Base-by-base conservation (phyloP, 2,797 vertebrate species). In the Coccyzus lansbergi region DNA sequence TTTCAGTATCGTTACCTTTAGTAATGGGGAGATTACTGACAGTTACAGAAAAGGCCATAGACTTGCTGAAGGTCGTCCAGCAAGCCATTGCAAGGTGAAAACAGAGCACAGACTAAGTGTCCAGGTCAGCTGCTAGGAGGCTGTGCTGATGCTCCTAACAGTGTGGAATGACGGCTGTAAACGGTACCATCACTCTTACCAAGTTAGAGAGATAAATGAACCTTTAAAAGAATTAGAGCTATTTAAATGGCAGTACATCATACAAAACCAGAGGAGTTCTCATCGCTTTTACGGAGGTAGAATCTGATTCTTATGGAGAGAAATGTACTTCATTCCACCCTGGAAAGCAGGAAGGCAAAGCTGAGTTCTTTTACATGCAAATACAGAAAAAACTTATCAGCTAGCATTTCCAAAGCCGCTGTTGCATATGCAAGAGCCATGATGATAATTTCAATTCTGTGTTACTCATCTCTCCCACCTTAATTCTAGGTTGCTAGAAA, bases 391-490 rank as follows among this genome's bases (percentile, higher is more conserved):
- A 93, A 91, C 36, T 86, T 82, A 86, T n/a, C 91, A 93, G 80
- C 67, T 71, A 86, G 55, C 59, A 72, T 90, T 95, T 88, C 76
- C 74, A 90, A 88, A 93, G 89, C 74, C 79, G 74, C 28, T 86
- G 68, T 48, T 96, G 88, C 88, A 92, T 88, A 88, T 87, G 92
- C 91, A 95, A 94, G 26, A 93, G 59, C 63, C 85, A 76, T 4
- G 40, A 79, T 86, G 86, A 49, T 92, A 92, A 88, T 95, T 83
- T 82, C 77, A 79, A 25, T 93, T 63, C 92, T 69, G 38, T 77
- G 87, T 94, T 92, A 91, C 93, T 95, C 92, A 86, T 95, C 59
- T 93, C 78, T 94, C 76, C 86, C 87, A 95, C 93, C 94, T 97
- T 93, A 96, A 96, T 95, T 93, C 86, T 90, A 95, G 91, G 87